phyloP scores from a whole-genome alignment of 2,888 invertebrate species.

The Trichopoda pennipes region DNA sequence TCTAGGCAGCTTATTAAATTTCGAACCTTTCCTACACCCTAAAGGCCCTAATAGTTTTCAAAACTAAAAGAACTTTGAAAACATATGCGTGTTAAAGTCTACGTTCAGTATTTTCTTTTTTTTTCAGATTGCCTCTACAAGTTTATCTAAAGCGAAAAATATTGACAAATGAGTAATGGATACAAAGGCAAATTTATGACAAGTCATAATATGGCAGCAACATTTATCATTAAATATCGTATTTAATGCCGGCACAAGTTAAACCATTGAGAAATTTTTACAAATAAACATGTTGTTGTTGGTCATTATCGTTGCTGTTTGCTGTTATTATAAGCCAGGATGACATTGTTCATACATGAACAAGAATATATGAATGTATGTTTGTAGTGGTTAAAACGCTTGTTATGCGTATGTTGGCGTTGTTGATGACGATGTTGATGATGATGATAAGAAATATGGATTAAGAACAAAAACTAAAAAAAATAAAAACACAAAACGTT shows the following conservation, averaged over 20 bases:
- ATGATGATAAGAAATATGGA: constrained; percentile 41
- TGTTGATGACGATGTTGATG: constrained; percentile 32
- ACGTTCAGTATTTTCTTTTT: constrained; percentile 17
- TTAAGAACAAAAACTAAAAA: constrained; percentile 33
- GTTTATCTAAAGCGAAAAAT: constrained; percentile 57
- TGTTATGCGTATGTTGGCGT: constrained; percentile 8
- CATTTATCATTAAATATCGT: constrained; percentile 71
- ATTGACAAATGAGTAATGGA: constrained; percentile 75
- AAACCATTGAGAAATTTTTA: constrained; percentile 60
- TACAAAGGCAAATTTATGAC: constrained; percentile 80
- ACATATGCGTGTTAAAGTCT: constrained; percentile 24
- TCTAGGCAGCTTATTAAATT: no score
- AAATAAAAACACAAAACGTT: not conserved
- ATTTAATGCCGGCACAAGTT: constrained; percentile 68
- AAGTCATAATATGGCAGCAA: constrained; percentile 76
- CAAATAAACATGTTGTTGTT: constrained; percentile 45
- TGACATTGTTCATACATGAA: constrained; percentile 40
- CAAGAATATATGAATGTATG: not conserved
- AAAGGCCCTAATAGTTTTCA: constrained; percentile 2
- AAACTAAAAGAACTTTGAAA: not conserved
- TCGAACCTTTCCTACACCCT: not conserved
- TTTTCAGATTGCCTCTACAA: constrained; percentile 17
- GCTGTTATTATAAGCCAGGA: constrained; percentile 46
- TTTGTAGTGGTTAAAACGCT: constrained; percentile 21
- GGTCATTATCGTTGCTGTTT: constrained; percentile 5